These are phyloP conservation scores for Eurypyga helias DNA, from an alignment of 2,113 vertebrate species.

Conservation along the genomic window DNA sequence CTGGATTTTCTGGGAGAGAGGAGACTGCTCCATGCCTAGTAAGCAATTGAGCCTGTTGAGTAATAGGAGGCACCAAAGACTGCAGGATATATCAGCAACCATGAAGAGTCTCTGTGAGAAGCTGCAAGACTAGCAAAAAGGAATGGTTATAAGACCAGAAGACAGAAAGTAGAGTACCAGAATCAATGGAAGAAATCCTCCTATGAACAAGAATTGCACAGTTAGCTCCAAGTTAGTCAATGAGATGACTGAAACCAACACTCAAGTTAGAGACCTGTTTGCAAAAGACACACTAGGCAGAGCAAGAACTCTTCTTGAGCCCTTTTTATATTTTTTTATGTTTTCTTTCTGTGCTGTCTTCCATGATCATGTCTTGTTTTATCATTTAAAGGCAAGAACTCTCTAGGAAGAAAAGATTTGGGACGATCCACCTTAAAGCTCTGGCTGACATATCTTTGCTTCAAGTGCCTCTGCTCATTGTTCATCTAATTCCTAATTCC, in stretches of 20 bases:
- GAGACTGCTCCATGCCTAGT: not conserved
- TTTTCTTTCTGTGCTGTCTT: not conserved
- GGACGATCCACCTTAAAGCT: not conserved
- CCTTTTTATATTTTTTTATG: not conserved
- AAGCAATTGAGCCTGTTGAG: not conserved
- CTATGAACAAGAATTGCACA: not conserved
- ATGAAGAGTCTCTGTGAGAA: not conserved
- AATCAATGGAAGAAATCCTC: not conserved
- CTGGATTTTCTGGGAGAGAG: not conserved
- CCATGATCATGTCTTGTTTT: not conserved
- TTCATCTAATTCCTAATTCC: not conserved
- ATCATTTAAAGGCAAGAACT: not conserved
- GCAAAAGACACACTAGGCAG: not conserved
- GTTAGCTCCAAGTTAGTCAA: not conserved
- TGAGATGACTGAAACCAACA: not conserved
- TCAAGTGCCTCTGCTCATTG: not conserved
- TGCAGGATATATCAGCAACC: not conserved
- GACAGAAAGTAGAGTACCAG: not conserved
- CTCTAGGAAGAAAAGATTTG: not conserved
- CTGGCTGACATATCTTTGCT: not conserved
- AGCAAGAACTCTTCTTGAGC: not conserved
- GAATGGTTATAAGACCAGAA: not conserved
- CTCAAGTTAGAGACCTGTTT: not conserved
- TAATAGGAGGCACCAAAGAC: not conserved
- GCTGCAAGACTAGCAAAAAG: not conserved